Evolutionary conservation across 1,140 invertebrate genomes (phyloP).

Genomic region (Drosophila obscura): DNA sequence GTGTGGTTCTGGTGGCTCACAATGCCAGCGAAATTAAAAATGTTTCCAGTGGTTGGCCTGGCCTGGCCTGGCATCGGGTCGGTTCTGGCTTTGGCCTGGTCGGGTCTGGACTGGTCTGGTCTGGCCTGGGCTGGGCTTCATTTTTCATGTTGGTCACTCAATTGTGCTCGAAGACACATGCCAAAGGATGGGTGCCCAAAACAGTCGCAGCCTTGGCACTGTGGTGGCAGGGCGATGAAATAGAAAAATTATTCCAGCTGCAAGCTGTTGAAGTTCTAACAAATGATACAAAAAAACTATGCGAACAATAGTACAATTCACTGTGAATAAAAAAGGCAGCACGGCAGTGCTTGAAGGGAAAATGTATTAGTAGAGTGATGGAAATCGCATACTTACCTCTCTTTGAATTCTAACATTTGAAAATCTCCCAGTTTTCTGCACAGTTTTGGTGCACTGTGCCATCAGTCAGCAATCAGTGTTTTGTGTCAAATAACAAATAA

Average conservation of each 20-base stretch:
- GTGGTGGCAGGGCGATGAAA: slow-evolving; percentile 32
- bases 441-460: slow-evolving; percentile 18
- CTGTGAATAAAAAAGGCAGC: too few species aligned
- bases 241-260: slow-evolving; percentile 14
- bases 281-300: slow-evolving; percentile 10
- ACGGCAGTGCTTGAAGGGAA: too few species aligned
- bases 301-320: not conserved
- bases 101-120: not conserved
- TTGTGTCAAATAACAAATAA: slow-evolving; percentile 83
- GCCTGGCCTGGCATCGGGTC: slow-evolving; percentile 15
- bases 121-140: slow-evolving; percentile 45
- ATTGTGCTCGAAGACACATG: slow-evolving; percentile 74
- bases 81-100: slow-evolving; percentile 1
- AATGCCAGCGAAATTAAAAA: slow-evolving; percentile 76
- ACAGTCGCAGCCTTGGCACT: slow-evolving; percentile 6
- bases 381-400: too few species aligned
- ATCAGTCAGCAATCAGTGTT: slow-evolving; percentile 56
- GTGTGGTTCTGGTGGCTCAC: slow-evolving; percentile 37
- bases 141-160: slow-evolving; percentile 81
- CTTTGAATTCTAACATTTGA: too few species aligned
- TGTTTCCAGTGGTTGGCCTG: slow-evolving; percentile 52
- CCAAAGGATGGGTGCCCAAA: slow-evolving; percentile 57
- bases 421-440: too few species aligned
- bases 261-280: slow-evolving; percentile 10
- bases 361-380: too few species aligned